Conservation (phyloP, 2,797 vertebrate genomes). For the Triplophysa yarkandensis region DNA sequence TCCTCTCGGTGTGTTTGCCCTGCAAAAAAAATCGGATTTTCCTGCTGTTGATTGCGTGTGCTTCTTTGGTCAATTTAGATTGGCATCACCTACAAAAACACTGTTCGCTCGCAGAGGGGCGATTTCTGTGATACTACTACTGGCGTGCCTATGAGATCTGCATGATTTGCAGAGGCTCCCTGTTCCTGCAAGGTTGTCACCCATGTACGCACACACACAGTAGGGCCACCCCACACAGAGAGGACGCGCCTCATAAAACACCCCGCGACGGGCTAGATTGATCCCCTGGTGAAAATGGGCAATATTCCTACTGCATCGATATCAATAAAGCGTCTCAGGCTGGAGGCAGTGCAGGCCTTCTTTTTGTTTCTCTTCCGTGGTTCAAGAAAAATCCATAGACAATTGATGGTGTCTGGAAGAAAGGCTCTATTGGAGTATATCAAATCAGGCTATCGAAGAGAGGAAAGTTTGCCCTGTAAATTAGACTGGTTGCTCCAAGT, state of each 20-base stretch:
- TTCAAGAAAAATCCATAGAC: conserved; percentile 82
- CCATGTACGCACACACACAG: conserved; percentile 43
- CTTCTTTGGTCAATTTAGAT: conserved; percentile 42
- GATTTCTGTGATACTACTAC: conserved; percentile 28
- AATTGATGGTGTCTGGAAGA: conserved; percentile 84
- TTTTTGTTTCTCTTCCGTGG: conserved; percentile 81
- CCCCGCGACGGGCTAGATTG: conserved; percentile 75
- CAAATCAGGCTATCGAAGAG: conserved; percentile 80
- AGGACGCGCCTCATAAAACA: conserved; percentile 73
- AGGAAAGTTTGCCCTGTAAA: conserved; percentile 81
- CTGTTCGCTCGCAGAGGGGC: conserved; percentile 23
- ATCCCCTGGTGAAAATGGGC: conserved; percentile 79
- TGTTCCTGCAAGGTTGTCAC: conserved; percentile 19
- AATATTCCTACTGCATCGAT: conserved; percentile 81
- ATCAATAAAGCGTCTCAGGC: conserved; percentile 81
- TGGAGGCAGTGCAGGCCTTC: conserved; percentile 76
- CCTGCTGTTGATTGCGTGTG: conserved; percentile 35
- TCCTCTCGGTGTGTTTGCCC: not conserved
- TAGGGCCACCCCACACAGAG: conserved; percentile 59
- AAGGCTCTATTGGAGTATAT: conserved; percentile 84
- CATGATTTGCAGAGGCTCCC: conserved; percentile 25
- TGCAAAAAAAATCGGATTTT: conserved; percentile 31
- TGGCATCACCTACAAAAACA: conserved; percentile 33
- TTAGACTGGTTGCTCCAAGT: conserved; percentile 82
- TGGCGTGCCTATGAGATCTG: not conserved